phyloP scores from a whole-genome alignment of 2,113 vertebrate genomes.

The Ammospiza caudacuta region DNA sequence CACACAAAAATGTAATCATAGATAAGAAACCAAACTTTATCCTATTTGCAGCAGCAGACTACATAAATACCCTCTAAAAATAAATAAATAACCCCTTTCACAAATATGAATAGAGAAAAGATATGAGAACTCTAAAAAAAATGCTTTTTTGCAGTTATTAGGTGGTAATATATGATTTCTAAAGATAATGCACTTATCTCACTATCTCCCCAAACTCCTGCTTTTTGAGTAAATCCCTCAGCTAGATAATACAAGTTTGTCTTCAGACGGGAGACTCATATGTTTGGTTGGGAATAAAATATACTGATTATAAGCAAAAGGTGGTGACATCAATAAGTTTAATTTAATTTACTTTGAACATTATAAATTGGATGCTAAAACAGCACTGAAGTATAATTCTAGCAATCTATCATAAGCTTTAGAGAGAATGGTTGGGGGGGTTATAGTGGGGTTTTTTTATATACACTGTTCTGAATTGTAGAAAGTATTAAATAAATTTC shows the following conservation, averaged over 20 bases:
- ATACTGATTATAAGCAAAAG: background rate
- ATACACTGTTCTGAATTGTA: background rate
- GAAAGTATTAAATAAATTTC: background rate
- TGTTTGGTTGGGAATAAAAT: background rate
- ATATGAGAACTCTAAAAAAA: background rate
- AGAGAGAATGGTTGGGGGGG: background rate
- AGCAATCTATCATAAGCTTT: background rate
- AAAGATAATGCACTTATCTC: background rate
- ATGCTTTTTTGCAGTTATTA: background rate
- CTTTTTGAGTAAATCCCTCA: background rate
- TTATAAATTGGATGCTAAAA: background rate
- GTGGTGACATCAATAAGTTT: background rate
- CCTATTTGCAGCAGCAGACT: background rate
- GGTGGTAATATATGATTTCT: background rate
- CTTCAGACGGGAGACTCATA: background rate
- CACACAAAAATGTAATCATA: background rate
- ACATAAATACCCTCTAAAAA: background rate
- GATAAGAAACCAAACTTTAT: background rate
- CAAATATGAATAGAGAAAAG: background rate
- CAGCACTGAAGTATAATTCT: background rate
- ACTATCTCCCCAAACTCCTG: background rate
- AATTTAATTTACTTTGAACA: slow-evolving; percentile 23
- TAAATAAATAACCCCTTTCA: background rate
- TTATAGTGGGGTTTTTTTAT: background rate
- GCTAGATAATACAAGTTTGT: background rate